Base-by-base conservation (phyloP, 1,140 invertebrate species). In the Notospermus geniculatus region DNA sequence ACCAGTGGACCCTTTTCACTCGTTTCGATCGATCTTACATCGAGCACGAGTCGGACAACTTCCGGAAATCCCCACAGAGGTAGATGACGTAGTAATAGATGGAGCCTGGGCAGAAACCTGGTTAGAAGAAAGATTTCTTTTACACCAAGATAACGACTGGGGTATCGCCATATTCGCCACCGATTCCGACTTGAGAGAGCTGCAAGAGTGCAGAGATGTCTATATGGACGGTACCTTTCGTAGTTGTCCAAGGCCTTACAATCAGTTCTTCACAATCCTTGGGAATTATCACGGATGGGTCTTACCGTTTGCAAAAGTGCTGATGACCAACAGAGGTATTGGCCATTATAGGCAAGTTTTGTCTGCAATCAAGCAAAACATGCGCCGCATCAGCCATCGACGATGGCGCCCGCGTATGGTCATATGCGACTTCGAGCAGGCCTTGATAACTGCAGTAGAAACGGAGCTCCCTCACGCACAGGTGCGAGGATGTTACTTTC, bases 401-500 rank as follows among this genome's bases (percentile, higher is more conserved):
- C 22, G 53, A 30, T 66, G 52, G 36, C 43, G 60, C 1, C 64
- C 54, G 11, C 30, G 27, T n/a, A 13, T 28, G 29, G 57, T 63
- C 9, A 28, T 66, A 4, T 29, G 46, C 25, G 57, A 68, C 46
- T 65, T 68, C 50, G 60, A 68, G 22, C 25, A 22, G 11, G 63
- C 52, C 0, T 27, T 64, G 19, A 62, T 54, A 25, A 27, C 22
- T 11, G 63, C 63, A 22, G n/a, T 68, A 28, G 43, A 62, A 56
- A 62, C 63, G 1, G 57, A 61, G 54, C 41, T 60, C 29, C 67
- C 67, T 7, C 54, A 52, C 27, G 9, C 54, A 22, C 15, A 39
- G n/a, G 54, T 69, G 32, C 17, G 41, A 9, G 65, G 68, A 7
- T 69, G 68, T 55, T 59, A 30, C 17, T 69, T 69, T 36, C 68